Conservation (phyloP, 2,113 vertebrate genomes). For the Nothobranchius furzeri region DNA sequence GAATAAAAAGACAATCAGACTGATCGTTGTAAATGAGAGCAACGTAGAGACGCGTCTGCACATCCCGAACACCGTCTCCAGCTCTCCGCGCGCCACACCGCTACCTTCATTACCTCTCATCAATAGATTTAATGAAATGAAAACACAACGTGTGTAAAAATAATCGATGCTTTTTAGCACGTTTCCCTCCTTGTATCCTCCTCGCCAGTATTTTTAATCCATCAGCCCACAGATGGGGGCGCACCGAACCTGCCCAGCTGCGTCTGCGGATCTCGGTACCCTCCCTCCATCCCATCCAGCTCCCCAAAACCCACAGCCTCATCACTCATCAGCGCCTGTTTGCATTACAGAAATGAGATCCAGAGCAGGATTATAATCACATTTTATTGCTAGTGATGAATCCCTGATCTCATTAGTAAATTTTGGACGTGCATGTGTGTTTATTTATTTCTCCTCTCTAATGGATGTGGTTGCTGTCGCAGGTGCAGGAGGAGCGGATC, state of each 20-base stretch:
- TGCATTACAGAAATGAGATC: slow-evolving; percentile 19
- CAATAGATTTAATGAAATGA: neutral
- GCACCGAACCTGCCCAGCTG: slow-evolving; percentile 50
- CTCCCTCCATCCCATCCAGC: slow-evolving; percentile 44
- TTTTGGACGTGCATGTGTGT: neutral
- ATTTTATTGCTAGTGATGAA: neutral
- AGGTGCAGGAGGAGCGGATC: slow-evolving; percentile 28
- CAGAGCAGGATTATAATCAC: slow-evolving; percentile 3
- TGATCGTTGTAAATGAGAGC: slow-evolving; percentile 13
- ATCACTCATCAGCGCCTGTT: neutral
- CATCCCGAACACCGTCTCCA: slow-evolving; percentile 18
- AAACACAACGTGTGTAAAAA: neutral
- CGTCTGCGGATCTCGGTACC: slow-evolving; percentile 31
- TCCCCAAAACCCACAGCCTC: neutral
- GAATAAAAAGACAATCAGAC: slow-evolving; percentile 7
- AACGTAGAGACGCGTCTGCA: slow-evolving; percentile 30
- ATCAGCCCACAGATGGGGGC: slow-evolving; percentile 62
- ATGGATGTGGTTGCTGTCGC: slow-evolving; percentile 13
- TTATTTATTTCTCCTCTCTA: neutral
- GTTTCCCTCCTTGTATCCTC: neutral
- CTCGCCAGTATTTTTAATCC: neutral
- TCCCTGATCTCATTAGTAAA: neutral
- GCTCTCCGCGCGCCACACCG: slow-evolving; percentile 5
- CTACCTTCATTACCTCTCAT: neutral
- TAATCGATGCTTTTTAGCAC: slow-evolving; percentile 10